These are phyloP conservation scores for Poeciliopsis presidionis DNA, from an alignment of 2,797 vertebrate genomes.

Conservation along the genomic window DNA sequence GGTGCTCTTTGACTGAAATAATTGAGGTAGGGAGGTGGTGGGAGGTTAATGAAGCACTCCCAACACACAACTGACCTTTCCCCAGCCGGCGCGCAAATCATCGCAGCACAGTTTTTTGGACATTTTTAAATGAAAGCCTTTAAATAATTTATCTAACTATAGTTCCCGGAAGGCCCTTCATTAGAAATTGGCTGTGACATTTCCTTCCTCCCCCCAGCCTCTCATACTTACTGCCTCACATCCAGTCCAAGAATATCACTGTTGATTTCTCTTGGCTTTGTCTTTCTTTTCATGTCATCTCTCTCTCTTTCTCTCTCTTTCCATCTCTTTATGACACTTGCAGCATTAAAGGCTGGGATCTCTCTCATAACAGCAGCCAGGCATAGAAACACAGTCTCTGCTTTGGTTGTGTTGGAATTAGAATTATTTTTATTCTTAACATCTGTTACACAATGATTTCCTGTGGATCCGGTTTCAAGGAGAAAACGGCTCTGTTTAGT, in stretches of 20 bases:
- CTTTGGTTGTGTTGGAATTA: constrained; percentile 34
- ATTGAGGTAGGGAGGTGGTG: constrained; percentile 78
- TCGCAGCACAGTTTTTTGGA: constrained; percentile 79
- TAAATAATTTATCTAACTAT: constrained; percentile 87
- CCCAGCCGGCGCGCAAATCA: constrained; percentile 77
- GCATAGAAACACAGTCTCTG: constrained; percentile 36
- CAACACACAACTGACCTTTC: constrained; percentile 83
- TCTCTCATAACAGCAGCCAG: constrained; percentile 52
- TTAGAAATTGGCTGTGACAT: constrained; percentile 83
- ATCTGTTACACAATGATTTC: constrained; percentile 28
- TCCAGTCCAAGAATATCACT: constrained; percentile 78
- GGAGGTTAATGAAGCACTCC: constrained; percentile 87
- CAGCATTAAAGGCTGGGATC: constrained; percentile 71
- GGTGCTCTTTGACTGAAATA: constrained; percentile 80
- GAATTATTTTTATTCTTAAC: constrained; percentile 59
- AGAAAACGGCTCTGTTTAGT: constrained; percentile 3
- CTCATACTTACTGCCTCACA: constrained; percentile 68
- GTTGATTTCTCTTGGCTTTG: constrained; percentile 68
- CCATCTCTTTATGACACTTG: constrained; percentile 56
- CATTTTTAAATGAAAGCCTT: constrained; percentile 86
- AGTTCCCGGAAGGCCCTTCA: constrained; percentile 82
- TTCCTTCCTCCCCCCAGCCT: constrained; percentile 58
- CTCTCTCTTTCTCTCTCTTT: neutral
- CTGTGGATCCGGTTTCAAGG: constrained; percentile 26
- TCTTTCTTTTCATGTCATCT: constrained; percentile 58